Evolutionary conservation across 2,888 invertebrate genomes (phyloP).

Genomic region (Leucophora obtusa): DNA sequence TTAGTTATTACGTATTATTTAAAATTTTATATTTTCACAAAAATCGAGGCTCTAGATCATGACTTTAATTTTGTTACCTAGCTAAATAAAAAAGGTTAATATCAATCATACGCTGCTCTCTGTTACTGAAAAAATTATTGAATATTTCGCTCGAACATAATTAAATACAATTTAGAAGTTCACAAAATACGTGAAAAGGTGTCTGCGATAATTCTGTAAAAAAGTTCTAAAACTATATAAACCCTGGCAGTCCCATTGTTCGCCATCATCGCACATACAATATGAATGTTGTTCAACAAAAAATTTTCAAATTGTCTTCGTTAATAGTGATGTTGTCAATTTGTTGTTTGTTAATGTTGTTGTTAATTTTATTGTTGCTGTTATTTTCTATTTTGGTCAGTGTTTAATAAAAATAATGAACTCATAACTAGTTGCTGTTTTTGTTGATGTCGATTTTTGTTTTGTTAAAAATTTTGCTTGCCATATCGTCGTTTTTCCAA

Average conservation of each 20-base stretch:
- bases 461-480: slow-evolving; percentile 27
- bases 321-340: slow-evolving; percentile 63
- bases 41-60: too few relatives aligned
- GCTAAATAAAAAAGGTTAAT: too few relatives aligned
- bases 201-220: too few relatives aligned
- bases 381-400: slow-evolving; percentile 26
- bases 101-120: too few relatives aligned
- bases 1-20: too few relatives aligned
- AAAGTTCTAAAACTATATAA: too few relatives aligned
- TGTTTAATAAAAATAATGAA: slow-evolving; percentile 51
- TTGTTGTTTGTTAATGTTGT: slow-evolving; percentile 51
- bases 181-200: too few relatives aligned
- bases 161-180: too few relatives aligned
- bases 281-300: slow-evolving; percentile 43
- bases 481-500: slow-evolving; percentile 49
- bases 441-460: slow-evolving; percentile 23
- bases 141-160: too few relatives aligned
- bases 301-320: slow-evolving; percentile 50
- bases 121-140: too few relatives aligned
- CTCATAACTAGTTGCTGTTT: slow-evolving; percentile 54
- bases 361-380: slow-evolving; percentile 36
- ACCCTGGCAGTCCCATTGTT: not conserved
- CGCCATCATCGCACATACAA: slow-evolving; percentile 33
- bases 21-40: too few relatives aligned
- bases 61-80: too few relatives aligned